A percentile compares a stretch with the other conserved stretches of the same genome.
phyloP scores from a whole-genome alignment of 2,797 vertebrate species.

The Halcyon chelicuti region DNA sequence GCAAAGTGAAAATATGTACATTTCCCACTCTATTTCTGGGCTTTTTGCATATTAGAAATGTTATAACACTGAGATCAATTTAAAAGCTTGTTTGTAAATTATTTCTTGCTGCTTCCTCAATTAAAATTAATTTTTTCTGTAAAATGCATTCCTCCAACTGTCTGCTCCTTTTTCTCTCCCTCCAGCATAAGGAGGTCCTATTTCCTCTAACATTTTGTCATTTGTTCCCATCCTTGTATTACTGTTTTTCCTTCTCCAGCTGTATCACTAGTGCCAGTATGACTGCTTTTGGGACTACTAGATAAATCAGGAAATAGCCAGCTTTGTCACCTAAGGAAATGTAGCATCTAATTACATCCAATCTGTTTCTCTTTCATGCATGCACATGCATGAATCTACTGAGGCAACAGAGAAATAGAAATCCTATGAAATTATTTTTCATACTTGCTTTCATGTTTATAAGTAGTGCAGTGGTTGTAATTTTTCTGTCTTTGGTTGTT shows the following conservation, averaged over 20 bases:
- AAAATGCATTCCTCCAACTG: neutral
- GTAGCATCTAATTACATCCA: neutral
- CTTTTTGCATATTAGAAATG: neutral
- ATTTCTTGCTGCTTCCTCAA: neutral
- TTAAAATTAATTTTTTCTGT: conserved; percentile 6
- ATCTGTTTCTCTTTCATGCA: neutral
- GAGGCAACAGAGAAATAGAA: neutral
- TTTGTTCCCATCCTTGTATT: neutral
- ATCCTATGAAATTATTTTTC: neutral
- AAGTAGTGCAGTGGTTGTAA: neutral
- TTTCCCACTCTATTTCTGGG: neutral
- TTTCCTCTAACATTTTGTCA: neutral
- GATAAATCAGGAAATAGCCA: neutral
- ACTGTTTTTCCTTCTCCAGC: neutral
- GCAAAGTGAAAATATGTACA: neutral
- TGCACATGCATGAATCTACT: neutral
- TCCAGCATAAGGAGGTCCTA: neutral
- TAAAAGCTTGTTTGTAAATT: neutral
- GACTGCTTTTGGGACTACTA: neutral
- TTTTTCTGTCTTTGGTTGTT: neutral
- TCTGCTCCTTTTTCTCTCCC: neutral
- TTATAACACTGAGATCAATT: neutral
- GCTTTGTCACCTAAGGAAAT: neutral
- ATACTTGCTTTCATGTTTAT: neutral
- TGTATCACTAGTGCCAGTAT: neutral